phyloP scores from a whole-genome alignment of 2,113 vertebrate genomes.

The Lepidiolamprologus cunningtoni region DNA sequence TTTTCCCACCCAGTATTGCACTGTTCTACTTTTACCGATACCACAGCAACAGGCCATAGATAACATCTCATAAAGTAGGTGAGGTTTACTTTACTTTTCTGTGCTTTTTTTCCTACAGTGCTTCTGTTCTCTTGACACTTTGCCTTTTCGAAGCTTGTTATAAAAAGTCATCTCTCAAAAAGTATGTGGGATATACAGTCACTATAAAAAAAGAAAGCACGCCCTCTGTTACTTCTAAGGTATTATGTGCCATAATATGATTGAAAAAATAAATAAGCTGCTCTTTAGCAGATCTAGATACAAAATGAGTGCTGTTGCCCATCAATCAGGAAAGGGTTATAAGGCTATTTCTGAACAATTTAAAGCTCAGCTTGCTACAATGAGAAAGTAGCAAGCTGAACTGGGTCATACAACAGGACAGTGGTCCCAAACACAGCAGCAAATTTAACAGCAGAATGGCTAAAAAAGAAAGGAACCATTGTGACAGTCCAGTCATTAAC shows the following conservation, averaged over 20 bases:
- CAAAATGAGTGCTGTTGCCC: background rate
- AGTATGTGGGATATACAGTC: background rate
- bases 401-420: background rate
- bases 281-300: background rate
- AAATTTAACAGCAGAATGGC: background rate
- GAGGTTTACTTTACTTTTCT: background rate
- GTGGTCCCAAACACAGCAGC: background rate
- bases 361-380: background rate
- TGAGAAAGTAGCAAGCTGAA: background rate
- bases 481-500: background rate
- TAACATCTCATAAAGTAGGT: background rate
- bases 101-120: background rate
- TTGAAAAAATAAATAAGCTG: background rate
- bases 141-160: background rate
- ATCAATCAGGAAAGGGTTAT: background rate
- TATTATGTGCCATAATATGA: background rate
- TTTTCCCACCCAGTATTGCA: background rate
- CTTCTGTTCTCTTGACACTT: background rate
- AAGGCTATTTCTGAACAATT: background rate
- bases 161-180: background rate
- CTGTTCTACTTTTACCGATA: background rate
- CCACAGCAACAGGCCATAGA: background rate
- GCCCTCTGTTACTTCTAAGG: background rate
- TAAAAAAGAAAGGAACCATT: background rate
- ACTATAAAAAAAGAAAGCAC: background rate